Evolutionary conservation across 2,888 invertebrate genomes (phyloP), one percentile per base, ranked within the genome.

Genomic region (Megamerina dolium): DNA sequence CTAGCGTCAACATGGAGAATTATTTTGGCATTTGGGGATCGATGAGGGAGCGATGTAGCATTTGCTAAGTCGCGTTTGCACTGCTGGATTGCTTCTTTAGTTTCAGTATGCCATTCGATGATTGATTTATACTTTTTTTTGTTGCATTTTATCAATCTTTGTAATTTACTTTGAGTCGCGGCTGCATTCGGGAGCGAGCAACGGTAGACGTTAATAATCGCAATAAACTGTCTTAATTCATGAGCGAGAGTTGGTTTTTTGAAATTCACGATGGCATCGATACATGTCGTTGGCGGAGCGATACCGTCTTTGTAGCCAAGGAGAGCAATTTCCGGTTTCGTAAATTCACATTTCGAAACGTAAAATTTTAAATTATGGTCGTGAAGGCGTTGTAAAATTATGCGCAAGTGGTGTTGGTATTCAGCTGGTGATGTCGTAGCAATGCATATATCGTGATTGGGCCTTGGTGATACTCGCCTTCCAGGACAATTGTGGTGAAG

Each of bases 361-460:
- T 59, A 60, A n/a, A 59, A 54, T 20, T 37, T 41, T 2, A 62
- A 18, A 2, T 55, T 55, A 14, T 52, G 44, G 13, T 60, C 43
- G 2, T 38, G 34, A 3, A 63, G 39, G 14, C 56, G 41, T 26
- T 54, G 37, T 14, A 61, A 51, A 19, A 61, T 48, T 5, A 26
- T 39, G 8, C 31, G n/a, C n/a, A n/a, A n/a, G n/a, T n/a, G n/a
- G n/a, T n/a, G n/a, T n/a, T n/a, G n/a, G n/a, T n/a, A n/a, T n/a
- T n/a, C n/a, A n/a, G n/a, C n/a, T n/a, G n/a, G n/a, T n/a, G n/a
- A n/a, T n/a, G n/a, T n/a, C n/a, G 14, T 4, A 56, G n/a, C n/a
- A n/a, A n/a, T n/a, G n/a, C n/a, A n/a, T n/a, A n/a, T n/a, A n/a
- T n/a, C n/a, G n/a, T n/a, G 9, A 51, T 49, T 6, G 47, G 51